These are phyloP conservation scores for Anabas testudineus DNA, from an alignment of 2,797 vertebrate genomes.

Conservation along the genomic window DNA sequence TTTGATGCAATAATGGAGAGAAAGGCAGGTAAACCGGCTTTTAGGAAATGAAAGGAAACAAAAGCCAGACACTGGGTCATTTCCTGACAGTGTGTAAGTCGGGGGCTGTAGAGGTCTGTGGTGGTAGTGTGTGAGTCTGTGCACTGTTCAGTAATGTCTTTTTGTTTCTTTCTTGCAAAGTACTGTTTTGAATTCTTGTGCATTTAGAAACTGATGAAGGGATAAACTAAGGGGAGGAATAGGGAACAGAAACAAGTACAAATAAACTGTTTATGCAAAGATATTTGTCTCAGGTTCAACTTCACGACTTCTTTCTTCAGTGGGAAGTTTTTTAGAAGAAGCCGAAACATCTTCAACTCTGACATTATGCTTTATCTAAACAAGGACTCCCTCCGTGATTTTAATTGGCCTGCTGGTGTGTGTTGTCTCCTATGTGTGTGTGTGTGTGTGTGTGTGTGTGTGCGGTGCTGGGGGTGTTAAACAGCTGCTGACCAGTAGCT, in stretches of 20 bases:
- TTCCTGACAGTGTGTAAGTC: constrained; percentile 64
- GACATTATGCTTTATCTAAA: constrained; percentile 27
- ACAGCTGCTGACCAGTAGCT: constrained; percentile 66
- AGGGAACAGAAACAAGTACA: background rate
- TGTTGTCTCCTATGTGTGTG: constrained; percentile 12
- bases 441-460: constrained; percentile 9
- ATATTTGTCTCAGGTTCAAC: constrained; percentile 31
- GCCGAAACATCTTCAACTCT: constrained; percentile 16
- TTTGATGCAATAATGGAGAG: constrained; percentile 27
- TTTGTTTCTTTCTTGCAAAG: constrained; percentile 61
- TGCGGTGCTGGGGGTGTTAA: constrained; percentile 20
- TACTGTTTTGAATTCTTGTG: constrained; percentile 67
- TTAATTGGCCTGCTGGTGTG: constrained; percentile 22
- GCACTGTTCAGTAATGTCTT: constrained; percentile 41
- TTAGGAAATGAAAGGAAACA: constrained; percentile 60
- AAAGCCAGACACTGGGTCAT: constrained; percentile 62
- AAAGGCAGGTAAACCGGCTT: constrained; percentile 59
- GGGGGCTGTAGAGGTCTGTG: constrained; percentile 27
- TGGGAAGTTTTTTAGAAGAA: constrained; percentile 22
- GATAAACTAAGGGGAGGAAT: background rate
- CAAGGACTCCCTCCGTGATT: constrained; percentile 23
- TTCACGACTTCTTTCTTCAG: background rate
- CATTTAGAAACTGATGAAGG: constrained; percentile 8
- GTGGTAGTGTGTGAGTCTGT: constrained; percentile 4
- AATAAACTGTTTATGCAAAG: constrained; percentile 15